phyloP scores from a whole-genome alignment of 2,888 invertebrate genomes.

The Erebia epiphron region DNA sequence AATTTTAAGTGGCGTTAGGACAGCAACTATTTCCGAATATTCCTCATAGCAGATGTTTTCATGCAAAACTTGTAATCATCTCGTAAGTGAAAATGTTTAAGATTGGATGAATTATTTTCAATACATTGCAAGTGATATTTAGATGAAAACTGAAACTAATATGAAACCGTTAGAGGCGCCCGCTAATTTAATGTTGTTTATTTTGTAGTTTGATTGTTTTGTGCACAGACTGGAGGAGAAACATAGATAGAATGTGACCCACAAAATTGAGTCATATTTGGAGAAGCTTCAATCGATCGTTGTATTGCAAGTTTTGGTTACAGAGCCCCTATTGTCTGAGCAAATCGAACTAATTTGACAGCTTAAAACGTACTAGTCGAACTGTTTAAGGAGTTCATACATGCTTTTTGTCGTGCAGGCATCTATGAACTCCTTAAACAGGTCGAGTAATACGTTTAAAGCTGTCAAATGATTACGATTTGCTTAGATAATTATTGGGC shows the following conservation, averaged over 20 bases:
- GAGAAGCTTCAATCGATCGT: neutral
- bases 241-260: neutral
- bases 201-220: conserved; percentile 29
- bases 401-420: no score
- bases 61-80: conserved; percentile 40
- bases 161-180: conserved; percentile 23
- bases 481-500: no score
- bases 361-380: no score
- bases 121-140: conserved; percentile 41
- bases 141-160: conserved; percentile 23
- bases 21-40: neutral
- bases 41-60: neutral
- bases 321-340: no score
- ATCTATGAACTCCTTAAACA: no score
- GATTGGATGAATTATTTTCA: conserved; percentile 44
- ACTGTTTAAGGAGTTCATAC: no score
- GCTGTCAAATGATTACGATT: no score
- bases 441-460: no score
- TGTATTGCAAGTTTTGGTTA: no score
- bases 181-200: conserved; percentile 27
- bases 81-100: conserved; percentile 39
- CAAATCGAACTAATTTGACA: no score
- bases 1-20: neutral
- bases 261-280: neutral
- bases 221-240: conserved; percentile 13